These are phyloP conservation scores for Geotrupes spiniger DNA, from an alignment of 2,888 invertebrate genomes.

Conservation along the genomic window DNA sequence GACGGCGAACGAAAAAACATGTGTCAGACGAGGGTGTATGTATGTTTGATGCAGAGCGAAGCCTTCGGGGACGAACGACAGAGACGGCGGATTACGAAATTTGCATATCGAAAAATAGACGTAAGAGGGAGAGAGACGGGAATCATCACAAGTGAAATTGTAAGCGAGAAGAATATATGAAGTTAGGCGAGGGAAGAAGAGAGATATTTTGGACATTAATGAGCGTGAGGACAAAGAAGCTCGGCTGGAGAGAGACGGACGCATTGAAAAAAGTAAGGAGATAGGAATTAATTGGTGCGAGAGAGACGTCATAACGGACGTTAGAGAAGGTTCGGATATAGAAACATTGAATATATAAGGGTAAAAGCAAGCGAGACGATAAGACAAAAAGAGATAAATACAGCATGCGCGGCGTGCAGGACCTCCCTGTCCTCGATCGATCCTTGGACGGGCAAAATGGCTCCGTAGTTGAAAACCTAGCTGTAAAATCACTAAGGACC, in stretches of 20 bases:
- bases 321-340: conserved; percentile 25
- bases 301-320: conserved; percentile 23
- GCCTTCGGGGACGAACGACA: conserved; percentile 39
- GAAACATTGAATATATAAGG: conserved; percentile 31
- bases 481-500: conserved; percentile 50
- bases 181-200: conserved; percentile 23
- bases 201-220: conserved; percentile 23
- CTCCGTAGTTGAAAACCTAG: conserved; percentile 50
- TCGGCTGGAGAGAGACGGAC: conserved; percentile 21
- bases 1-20: conserved; percentile 23
- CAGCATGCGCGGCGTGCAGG: conserved; percentile 48
- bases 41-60: conserved; percentile 40
- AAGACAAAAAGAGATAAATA: conserved; percentile 53
- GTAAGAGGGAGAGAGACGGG: conserved; percentile 18
- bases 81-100: conserved; percentile 38
- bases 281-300: conserved; percentile 18
- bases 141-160: conserved; percentile 16
- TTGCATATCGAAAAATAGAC: conserved; percentile 33
- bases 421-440: conserved; percentile 51
- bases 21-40: conserved; percentile 15
- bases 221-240: conserved; percentile 24
- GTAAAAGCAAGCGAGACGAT: conserved; percentile 47
- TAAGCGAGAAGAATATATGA: conserved; percentile 16
- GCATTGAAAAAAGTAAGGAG: conserved; percentile 4
- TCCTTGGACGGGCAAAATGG: conserved; percentile 51